Evolutionary conservation across 2,888 invertebrate species (phyloP).

Genomic region (Galerucella calmariensis): DNA sequence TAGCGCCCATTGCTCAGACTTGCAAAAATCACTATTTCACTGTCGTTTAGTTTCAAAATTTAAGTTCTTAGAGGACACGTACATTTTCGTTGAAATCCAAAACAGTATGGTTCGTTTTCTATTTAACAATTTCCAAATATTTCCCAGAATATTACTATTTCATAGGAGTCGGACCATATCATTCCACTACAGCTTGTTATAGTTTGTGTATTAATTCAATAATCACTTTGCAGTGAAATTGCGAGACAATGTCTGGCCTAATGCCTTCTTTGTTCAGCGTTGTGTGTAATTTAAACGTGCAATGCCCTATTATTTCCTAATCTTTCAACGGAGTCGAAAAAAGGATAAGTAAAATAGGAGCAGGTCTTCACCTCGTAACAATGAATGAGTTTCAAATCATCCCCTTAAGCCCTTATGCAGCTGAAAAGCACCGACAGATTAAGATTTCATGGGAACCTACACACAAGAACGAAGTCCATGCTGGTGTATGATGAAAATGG

Average conservation of each 20-base stretch:
- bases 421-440: background rate
- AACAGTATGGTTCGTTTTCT: no score
- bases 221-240: background rate
- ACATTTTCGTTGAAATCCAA: no score
- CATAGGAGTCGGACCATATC: no score
- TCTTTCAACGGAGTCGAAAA: slow-evolving; percentile 14
- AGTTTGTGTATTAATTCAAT: background rate
- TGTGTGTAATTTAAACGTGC: slow-evolving; percentile 12
- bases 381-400: slow-evolving; percentile 23
- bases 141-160: no score
- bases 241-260: background rate
- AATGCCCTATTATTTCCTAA: slow-evolving; percentile 10
- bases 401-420: slow-evolving; percentile 5
- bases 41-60: background rate
- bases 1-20: no score
- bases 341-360: slow-evolving; percentile 22
- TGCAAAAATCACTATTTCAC: no score
- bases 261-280: slow-evolving; percentile 10
- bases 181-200: no score
- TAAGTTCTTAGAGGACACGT: no score
- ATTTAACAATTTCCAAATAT: no score
- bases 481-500: background rate
- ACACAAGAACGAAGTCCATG: background rate
- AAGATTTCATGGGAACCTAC: background rate
- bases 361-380: slow-evolving; percentile 9